Evolutionary conservation across 2,888 invertebrate species (phyloP), one percentile per base, ranked within the genome.

Genomic region (Apodemia mormo): DNA sequence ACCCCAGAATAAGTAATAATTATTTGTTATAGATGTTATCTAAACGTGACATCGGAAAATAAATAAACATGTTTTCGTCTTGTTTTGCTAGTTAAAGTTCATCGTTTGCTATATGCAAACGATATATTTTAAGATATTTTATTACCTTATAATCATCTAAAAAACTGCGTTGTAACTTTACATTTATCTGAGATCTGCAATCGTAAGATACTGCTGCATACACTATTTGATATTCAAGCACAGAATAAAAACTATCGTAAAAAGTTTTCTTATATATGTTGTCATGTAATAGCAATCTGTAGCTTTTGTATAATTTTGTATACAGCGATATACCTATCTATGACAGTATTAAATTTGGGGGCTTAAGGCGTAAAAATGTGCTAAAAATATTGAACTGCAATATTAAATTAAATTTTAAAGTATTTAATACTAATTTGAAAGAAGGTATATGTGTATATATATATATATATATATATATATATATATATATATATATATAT

Each of bases 11-110:
- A 76, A 77, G 75, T 71, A 71, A 67, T 73, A 70, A 74, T 73
- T 74, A 75, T 74, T 73, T 74, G 72, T 74, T 72, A 71, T 67
- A 69, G 72, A 74, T 75, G 43, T 70, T 73, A 74, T 75, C 75
- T 71, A 30, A 9, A 40, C 67, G 10, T 70, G 71, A 73, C 72
- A 70, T 69, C 56, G 70, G 52, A 65, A 29, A 65, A 65, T 65
- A 65, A 68, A 64, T 65, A 68, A 45, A 43, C 45, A 64, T 9
- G 54, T 29, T 68, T 58, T 65, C 29, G n/a, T 61, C 37, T 14
- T 22, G 9, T 45, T 30, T 6, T 40, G 40, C 37, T 14, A 29
- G 65, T 14, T 65, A 61, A 67, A 43, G 29, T 61, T 30, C 29
- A 10, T 30, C 30, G 49, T 12, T 61, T 61, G 58, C 58, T 33